These are phyloP conservation scores for Centruroides sculpturatus DNA, from an alignment of 1,140 invertebrate genomes.

Conservation along the genomic window DNA sequence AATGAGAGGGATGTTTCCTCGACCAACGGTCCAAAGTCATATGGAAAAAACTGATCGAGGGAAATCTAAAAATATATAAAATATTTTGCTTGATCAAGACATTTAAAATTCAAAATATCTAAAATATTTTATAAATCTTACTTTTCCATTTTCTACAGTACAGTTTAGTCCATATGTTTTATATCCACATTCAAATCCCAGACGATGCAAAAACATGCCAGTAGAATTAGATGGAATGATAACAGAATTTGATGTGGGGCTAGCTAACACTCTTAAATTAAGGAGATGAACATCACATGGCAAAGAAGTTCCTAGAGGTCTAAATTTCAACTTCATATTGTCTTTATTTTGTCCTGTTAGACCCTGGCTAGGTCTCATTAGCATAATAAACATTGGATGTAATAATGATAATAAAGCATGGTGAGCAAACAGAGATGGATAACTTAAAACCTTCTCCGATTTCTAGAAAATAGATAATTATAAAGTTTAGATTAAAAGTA, in stretches of 20 bases:
- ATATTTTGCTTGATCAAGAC: background rate
- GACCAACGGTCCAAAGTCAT: slow-evolving; percentile 29
- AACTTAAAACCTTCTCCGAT: slow-evolving; percentile 41
- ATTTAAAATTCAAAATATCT: too few relatives aligned
- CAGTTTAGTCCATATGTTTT: too few relatives aligned
- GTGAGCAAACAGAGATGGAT: slow-evolving; percentile 43
- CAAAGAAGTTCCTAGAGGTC: slow-evolving; percentile 28
- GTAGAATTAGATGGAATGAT: slow-evolving; percentile 20
- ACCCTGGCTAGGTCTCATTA: slow-evolving; percentile 65
- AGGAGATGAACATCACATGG: slow-evolving; percentile 40
- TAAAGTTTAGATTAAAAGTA: too few relatives aligned
- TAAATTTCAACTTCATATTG: background rate
- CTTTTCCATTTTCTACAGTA: too few relatives aligned
- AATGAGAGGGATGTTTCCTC: slow-evolving; percentile 38
- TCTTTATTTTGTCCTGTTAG: slow-evolving; percentile 50
- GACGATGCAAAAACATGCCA: slow-evolving; percentile 33
- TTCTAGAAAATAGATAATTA: slow-evolving; percentile 34
- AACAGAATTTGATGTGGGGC: too few relatives aligned
- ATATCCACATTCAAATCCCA: slow-evolving; percentile 32
- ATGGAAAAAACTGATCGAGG: slow-evolving; percentile 32
- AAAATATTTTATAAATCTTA: too few relatives aligned
- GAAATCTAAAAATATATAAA: slow-evolving; percentile 30
- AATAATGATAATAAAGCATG: slow-evolving; percentile 46
- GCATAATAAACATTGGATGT: slow-evolving; percentile 46
- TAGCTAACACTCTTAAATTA: slow-evolving; percentile 29